Conservation (phyloP, 2,888 invertebrate species). For the Mellilla xanthometata region DNA sequence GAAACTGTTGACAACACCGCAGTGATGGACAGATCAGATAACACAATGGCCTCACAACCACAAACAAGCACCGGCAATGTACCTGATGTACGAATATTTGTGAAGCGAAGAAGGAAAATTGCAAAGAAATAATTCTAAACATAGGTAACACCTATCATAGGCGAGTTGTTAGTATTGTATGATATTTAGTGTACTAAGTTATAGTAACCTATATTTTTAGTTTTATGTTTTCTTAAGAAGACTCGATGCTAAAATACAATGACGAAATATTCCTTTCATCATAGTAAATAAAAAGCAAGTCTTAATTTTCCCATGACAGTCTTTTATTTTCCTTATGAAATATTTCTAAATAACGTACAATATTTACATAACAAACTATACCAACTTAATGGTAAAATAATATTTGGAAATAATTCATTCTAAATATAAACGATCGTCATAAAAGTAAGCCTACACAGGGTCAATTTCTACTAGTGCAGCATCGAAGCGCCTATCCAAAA, state of each 20-base stretch:
- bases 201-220: too few species aligned
- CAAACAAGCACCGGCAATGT: conserved; percentile 43
- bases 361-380: conserved; percentile 35
- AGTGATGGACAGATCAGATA: conserved; percentile 30
- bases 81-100: conserved; percentile 69
- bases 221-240: too few species aligned
- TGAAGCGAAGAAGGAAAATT: conserved; percentile 58
- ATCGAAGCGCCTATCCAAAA: too few species aligned
- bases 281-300: conserved; percentile 33
- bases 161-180: too few species aligned
- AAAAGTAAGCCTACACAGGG: too few species aligned
- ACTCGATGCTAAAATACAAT: too few species aligned
- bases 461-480: too few species aligned
- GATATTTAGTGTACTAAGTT: too few species aligned
- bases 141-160: too few species aligned
- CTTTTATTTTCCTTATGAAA: conserved; percentile 68
- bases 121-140: conserved; percentile 38
- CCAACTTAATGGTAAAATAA: not conserved
- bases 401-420: not conserved
- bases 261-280: too few species aligned
- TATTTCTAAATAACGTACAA: conserved; percentile 44
- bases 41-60: conserved; percentile 31
- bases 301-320: conserved; percentile 68
- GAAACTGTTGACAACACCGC: conserved; percentile 20
- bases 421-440: conserved; percentile 2